These are phyloP conservation scores for Perca flavescens DNA, from an alignment of 2,113 vertebrate genomes.

Conservation along the genomic window DNA sequence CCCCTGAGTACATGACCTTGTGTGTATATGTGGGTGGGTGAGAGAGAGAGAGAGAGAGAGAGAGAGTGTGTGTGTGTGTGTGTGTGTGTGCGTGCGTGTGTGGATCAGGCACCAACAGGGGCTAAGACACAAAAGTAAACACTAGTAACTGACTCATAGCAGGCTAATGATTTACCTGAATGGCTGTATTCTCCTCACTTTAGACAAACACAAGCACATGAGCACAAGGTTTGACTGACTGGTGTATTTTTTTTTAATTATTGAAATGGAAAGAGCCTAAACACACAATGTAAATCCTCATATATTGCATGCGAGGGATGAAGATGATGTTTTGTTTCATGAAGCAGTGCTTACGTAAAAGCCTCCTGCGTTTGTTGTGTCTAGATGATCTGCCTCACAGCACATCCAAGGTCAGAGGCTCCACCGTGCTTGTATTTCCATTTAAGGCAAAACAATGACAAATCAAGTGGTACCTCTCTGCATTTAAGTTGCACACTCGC, in stretches of 20 bases:
- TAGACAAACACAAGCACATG: constrained; percentile 27
- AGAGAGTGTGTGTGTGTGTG: not conserved
- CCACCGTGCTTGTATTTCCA: constrained; percentile 19
- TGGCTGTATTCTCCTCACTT: constrained; percentile 50
- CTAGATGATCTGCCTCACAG: constrained; percentile 29
- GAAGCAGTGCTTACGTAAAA: not conserved
- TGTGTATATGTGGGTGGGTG: constrained; percentile 25
- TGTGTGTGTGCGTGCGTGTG: constrained; percentile 5
- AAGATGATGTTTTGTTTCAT: constrained; percentile 18
- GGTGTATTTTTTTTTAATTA: constrained; percentile 23
- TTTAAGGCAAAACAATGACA: constrained; percentile 2
- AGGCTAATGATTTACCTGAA: constrained; percentile 81
- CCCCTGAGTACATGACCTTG: constrained; percentile 69
- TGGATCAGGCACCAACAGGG: constrained; percentile 42
- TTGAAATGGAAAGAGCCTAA: not conserved
- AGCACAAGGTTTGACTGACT: not conserved
- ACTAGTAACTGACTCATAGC: constrained; percentile 71
- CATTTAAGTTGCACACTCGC: not conserved
- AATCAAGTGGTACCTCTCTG: not conserved
- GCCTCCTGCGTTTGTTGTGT: constrained; percentile 45
- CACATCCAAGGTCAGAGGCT: constrained; percentile 43
- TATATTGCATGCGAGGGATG: not conserved
- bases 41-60: too few relatives aligned
- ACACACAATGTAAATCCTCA: not conserved
- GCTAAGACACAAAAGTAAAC: constrained; percentile 66